Percentiles rank a stretch among this genome's conserved stretches.
Evolutionary conservation across 2,113 vertebrate genomes (phyloP).

Genomic region (Cryptomyrus ogoouensis): DNA sequence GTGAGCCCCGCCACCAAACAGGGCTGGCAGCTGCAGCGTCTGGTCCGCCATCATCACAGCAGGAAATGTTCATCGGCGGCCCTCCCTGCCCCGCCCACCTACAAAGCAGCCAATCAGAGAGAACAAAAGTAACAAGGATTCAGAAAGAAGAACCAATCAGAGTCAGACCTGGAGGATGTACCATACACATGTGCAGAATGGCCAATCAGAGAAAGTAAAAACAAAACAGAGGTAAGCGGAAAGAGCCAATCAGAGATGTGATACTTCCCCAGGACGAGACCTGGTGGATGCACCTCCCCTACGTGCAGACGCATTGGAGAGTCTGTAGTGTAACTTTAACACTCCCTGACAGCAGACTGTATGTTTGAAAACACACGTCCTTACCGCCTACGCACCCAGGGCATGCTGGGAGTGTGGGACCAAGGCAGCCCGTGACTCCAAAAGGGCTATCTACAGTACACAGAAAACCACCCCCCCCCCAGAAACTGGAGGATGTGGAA

Average conservation of each 20-base stretch:
- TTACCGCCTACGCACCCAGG: neutral
- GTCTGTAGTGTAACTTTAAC: neutral
- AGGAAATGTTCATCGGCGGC: slow-evolving; percentile 86
- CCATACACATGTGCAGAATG: neutral
- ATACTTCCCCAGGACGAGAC: neutral
- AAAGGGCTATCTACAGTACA: neutral
- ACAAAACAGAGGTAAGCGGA: neutral
- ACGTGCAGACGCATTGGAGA: neutral
- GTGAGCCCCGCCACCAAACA: slow-evolving; percentile 74
- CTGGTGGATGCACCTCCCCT: neutral
- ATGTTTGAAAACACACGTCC: neutral
- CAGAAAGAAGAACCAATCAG: neutral
- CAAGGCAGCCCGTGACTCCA: neutral
- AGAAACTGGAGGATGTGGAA: neutral
- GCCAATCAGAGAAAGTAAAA: neutral
- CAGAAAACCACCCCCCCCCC: neutral
- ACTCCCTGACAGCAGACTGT: neutral
- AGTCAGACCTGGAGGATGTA: neutral
- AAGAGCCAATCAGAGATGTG: neutral
- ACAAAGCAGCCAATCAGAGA: neutral
- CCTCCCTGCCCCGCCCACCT: slow-evolving; percentile 43
- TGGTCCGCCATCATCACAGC: slow-evolving; percentile 90
- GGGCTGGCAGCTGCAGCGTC: slow-evolving; percentile 74
- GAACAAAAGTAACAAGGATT: neutral
- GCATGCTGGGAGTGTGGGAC: neutral